Percentiles rank a stretch among this genome's conserved stretches.
These are phyloP conservation scores for Myotis daubentonii DNA, from an alignment of 2,797 vertebrate genomes.

Conservation along the genomic window DNA sequence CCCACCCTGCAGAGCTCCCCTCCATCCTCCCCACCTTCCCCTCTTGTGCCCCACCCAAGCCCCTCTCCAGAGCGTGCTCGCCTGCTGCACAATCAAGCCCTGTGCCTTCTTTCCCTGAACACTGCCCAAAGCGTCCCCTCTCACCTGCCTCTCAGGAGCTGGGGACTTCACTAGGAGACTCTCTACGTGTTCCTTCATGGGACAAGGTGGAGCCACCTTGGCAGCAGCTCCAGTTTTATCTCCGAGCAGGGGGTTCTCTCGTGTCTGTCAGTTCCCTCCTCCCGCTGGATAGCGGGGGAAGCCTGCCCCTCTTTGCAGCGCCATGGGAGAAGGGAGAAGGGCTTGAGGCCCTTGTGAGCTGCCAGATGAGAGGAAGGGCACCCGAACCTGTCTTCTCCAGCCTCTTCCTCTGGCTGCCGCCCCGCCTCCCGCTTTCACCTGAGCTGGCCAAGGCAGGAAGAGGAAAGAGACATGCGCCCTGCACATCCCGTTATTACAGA, in stretches of 20 bases:
- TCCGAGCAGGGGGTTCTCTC: background rate
- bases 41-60: background rate
- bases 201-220: slow-evolving; percentile 63
- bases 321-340: background rate
- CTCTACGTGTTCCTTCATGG: slow-evolving; percentile 81
- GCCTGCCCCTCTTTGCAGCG: background rate
- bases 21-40: background rate
- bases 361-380: slow-evolving; percentile 62
- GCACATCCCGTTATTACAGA: background rate
- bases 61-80: background rate
- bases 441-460: slow-evolving; percentile 46
- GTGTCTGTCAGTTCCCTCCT: background rate
- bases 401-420: background rate
- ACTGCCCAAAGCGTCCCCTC: slow-evolving; percentile 82
- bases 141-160: slow-evolving; percentile 74
- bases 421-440: background rate
- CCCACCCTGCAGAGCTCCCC: background rate
- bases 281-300: background rate
- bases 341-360: slow-evolving; percentile 68
- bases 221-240: slow-evolving; percentile 54
- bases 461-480: background rate
- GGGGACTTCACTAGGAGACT: slow-evolving; percentile 73
- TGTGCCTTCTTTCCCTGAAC: slow-evolving; percentile 82
- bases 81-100: slow-evolving; percentile 70
- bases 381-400: background rate